Conservation (phyloP, 2,797 vertebrate genomes). For the Carduelis carduelis region DNA sequence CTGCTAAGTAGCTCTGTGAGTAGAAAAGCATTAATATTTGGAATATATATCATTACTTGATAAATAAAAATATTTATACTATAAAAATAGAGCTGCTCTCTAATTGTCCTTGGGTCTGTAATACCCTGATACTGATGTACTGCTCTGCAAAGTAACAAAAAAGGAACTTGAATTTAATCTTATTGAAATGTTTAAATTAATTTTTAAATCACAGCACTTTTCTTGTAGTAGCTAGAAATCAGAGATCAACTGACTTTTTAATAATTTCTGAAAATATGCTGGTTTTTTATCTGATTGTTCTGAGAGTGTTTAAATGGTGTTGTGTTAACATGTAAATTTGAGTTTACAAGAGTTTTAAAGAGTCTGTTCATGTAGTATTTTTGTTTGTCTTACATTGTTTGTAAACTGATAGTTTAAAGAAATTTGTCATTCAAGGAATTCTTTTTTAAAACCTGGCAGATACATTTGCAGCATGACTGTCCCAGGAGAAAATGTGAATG, state of each 20-base stretch:
- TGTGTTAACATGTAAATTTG: not conserved
- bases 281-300: not conserved
- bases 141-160: not conserved
- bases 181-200: not conserved
- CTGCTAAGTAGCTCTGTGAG: not conserved
- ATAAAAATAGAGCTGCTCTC: not conserved
- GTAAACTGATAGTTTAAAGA: slow-evolving; percentile 38
- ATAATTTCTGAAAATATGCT: not conserved
- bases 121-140: not conserved
- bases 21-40: not conserved
- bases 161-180: not conserved
- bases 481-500: slow-evolving; percentile 50
- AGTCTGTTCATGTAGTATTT: slow-evolving; percentile 1
- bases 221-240: not conserved
- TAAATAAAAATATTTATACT: slow-evolving; percentile 15
- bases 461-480: slow-evolving; percentile 48
- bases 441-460: slow-evolving; percentile 62
- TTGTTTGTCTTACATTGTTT: slow-evolving; percentile 3
- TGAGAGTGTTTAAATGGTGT: slow-evolving; percentile 1
- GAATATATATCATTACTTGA: not conserved
- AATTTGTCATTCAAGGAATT: slow-evolving; percentile 32
- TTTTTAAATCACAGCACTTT: not conserved
- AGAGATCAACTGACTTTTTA: not conserved
- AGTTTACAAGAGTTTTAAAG: not conserved
- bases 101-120: not conserved